Evolutionary conservation across 2,797 vertebrate species (phyloP), one percentile per base, ranked within the genome.

Genomic region (Argyrosomus regius): DNA sequence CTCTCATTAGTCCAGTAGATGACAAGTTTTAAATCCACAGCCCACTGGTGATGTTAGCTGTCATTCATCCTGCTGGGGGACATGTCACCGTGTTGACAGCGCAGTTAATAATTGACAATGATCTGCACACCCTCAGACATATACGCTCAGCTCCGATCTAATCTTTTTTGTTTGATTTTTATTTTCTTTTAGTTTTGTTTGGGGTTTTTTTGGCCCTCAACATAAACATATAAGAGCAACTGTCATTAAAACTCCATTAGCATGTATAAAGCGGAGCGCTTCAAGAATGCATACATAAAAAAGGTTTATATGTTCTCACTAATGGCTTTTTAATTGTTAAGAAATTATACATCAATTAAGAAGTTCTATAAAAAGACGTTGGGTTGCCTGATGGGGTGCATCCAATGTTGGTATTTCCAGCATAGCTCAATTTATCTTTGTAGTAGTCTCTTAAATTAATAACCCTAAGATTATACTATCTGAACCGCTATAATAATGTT

Each of bases 1-100:
- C 75, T 88, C 86, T 89, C 80, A 90, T 87, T 90, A 86, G 80
- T 82, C 74, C 82, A 59, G 66, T 61, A 68, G 83, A 88, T 89
- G 86, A 92, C 85, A 77, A 60, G 71, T 90, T 89, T 85, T 82
- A 80, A 90, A 81, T 85, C 89, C 78, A 67, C 77, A 88, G 85
- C 84, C 74, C 75, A 75, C 70, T 70, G 81, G 77, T 86, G 84
- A 92, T 88, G 91, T 84, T 87, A 77, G 70, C 89, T 91, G 86
- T 91, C 91, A 88, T 57, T 93, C 88, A 88, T 70, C 70, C 67
- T 78, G 63, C 81, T 48, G 39, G 62, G 65, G 66, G 62, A 88
- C 58, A 41, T 82, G 74, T 84, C 82, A 69, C 31, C 16, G 71
- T 74, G 67, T 65, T 87, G 84, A 89, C 74, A 82, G 65, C 17